Evolutionary conservation across 2,113 vertebrate genomes (phyloP).

Genomic region (Podarcis muralis): DNA sequence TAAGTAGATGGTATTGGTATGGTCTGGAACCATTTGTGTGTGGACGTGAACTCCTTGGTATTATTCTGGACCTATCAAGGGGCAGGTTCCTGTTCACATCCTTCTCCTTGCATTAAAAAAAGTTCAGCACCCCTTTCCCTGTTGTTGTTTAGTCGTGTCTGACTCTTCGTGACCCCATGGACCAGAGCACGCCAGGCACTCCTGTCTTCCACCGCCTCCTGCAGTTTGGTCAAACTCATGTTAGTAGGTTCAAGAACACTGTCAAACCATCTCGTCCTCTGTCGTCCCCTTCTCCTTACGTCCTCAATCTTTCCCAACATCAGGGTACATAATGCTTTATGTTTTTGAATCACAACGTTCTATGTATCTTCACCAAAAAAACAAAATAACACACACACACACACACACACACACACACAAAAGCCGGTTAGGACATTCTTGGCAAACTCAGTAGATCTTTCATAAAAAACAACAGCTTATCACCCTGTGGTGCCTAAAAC

Average conservation of each 20-base stretch:
- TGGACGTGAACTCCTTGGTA: not conserved
- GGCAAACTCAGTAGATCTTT: constrained; percentile 10
- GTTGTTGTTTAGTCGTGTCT: too few species aligned
- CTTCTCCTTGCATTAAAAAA: too few species aligned
- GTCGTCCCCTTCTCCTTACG: too few species aligned
- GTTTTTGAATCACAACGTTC: not conserved
- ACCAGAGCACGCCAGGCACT: too few species aligned
- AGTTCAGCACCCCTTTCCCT: not conserved
- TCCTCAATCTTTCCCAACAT: too few species aligned
- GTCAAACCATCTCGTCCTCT: too few species aligned
- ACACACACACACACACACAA: not conserved
- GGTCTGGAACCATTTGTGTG: not conserved
- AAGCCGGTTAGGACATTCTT: not conserved
- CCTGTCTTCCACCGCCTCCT: too few species aligned
- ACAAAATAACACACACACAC: not conserved
- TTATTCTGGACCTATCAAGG: too few species aligned
- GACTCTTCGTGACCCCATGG: too few species aligned
- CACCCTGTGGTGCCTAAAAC: not conserved
- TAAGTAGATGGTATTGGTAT: not conserved
- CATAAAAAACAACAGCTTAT: not conserved
- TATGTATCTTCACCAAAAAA: not conserved
- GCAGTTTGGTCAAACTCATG: too few species aligned
- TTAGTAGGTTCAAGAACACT: too few species aligned
- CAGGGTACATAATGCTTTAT: not conserved
- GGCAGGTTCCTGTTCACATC: too few species aligned